Conservation (phyloP, 2,797 vertebrate species). For the Sternotherus odoratus region DNA sequence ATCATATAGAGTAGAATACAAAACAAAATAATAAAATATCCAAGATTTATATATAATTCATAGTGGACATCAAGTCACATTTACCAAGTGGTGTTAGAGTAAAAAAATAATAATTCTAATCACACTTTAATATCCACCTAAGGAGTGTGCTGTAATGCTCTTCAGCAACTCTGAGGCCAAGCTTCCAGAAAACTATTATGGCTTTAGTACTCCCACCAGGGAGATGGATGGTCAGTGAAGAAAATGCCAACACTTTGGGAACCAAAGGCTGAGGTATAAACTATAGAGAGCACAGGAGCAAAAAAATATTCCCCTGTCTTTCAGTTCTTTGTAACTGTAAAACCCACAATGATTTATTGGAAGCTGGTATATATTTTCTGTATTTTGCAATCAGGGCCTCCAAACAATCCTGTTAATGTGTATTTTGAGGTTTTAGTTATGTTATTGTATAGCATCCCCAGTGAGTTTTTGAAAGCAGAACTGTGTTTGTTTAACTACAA, state of each 20-base stretch:
- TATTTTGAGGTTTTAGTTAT: background rate
- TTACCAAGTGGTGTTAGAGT: background rate
- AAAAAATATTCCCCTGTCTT: background rate
- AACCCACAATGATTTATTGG: background rate
- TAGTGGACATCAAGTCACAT: background rate
- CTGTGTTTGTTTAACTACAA: background rate
- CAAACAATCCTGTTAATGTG: background rate
- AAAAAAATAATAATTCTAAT: background rate
- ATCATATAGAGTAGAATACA: background rate
- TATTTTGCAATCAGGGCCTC: background rate
- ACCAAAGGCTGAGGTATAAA: background rate
- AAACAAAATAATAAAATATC: background rate
- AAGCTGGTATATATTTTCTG: background rate
- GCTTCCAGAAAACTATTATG: background rate
- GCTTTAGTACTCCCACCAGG: background rate
- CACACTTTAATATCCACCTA: background rate
- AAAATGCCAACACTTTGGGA: background rate
- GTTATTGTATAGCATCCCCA: background rate
- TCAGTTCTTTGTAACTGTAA: background rate
- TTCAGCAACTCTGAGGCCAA: background rate
- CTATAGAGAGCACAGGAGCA: background rate
- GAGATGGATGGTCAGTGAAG: background rate
- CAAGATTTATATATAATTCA: background rate
- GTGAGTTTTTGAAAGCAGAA: background rate
- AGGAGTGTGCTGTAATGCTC: background rate